phyloP scores from a whole-genome alignment of 2,888 invertebrate species.

The Troilus luridus region DNA sequence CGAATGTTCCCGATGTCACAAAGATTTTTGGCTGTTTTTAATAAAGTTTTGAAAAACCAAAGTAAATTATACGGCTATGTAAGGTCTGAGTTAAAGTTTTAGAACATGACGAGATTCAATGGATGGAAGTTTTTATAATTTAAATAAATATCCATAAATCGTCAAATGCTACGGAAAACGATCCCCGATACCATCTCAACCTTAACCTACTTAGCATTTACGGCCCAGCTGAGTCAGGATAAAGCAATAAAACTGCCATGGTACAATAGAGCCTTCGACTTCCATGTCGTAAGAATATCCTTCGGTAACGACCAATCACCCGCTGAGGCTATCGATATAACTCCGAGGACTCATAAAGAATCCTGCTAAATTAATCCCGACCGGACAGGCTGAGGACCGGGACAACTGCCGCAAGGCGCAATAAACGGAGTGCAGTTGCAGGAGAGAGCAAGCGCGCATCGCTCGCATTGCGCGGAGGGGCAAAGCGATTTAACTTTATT shows the following conservation, averaged over 20 bases:
- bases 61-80: no score
- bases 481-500: constrained; percentile 18
- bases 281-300: constrained; percentile 26
- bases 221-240: constrained; percentile 21
- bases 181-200: not conserved
- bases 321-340: not conserved
- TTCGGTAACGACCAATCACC: constrained; percentile 34
- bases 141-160: not conserved
- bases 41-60: no score
- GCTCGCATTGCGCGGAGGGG: not conserved
- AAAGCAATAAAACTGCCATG: constrained; percentile 3
- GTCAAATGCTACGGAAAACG: not conserved
- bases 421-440: constrained; percentile 32
- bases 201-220: constrained; percentile 30
- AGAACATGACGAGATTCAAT: no score
- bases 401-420: constrained; percentile 24
- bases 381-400: not conserved
- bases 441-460: not conserved
- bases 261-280: constrained; percentile 23
- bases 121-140: no score
- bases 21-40: no score
- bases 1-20: no score
- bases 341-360: not conserved
- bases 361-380: constrained; percentile 26
- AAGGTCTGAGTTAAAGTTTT: no score